Conservation (phyloP, 2,888 invertebrate species). For the Spodoptera exigua region DNA sequence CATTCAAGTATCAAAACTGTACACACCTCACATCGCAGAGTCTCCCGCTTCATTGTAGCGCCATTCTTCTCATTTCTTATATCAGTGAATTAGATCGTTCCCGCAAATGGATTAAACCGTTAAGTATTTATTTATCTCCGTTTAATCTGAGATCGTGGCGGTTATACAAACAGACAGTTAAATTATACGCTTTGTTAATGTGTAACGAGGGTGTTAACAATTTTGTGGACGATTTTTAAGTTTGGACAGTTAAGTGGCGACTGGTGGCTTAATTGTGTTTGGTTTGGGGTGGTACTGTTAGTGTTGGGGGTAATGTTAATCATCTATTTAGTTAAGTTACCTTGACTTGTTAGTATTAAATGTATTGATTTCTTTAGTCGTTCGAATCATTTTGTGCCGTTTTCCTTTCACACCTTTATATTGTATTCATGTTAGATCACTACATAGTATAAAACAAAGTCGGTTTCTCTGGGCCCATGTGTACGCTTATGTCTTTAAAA, state of each 20-base stretch:
- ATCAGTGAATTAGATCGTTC: constrained; percentile 78
- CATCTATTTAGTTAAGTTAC: neutral
- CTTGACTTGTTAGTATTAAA: neutral
- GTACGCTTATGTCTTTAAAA: no score
- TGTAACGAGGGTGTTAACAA: constrained; percentile 55
- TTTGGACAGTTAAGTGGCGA: constrained; percentile 49
- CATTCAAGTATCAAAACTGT: constrained; percentile 63
- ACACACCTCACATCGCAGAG: constrained; percentile 8
- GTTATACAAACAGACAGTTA: constrained; percentile 82
- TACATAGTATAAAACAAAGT: no score
- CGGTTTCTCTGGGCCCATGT: no score
- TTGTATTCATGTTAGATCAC: no score
- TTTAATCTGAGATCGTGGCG: constrained; percentile 80
- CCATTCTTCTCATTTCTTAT: constrained; percentile 76
- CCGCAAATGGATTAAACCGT: constrained; percentile 84
- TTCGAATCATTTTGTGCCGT: no score
- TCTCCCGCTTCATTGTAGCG: constrained; percentile 62
- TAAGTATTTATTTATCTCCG: constrained; percentile 86
- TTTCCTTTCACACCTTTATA: no score
- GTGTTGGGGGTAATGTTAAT: constrained; percentile 8
- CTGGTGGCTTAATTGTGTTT: constrained; percentile 53
- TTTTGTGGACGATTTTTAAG: constrained; percentile 55
- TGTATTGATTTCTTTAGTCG: neutral
- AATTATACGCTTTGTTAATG: constrained; percentile 83
- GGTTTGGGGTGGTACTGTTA: constrained; percentile 22